Conservation (phyloP, 2,797 vertebrate genomes). For the Anas bernieri region DNA sequence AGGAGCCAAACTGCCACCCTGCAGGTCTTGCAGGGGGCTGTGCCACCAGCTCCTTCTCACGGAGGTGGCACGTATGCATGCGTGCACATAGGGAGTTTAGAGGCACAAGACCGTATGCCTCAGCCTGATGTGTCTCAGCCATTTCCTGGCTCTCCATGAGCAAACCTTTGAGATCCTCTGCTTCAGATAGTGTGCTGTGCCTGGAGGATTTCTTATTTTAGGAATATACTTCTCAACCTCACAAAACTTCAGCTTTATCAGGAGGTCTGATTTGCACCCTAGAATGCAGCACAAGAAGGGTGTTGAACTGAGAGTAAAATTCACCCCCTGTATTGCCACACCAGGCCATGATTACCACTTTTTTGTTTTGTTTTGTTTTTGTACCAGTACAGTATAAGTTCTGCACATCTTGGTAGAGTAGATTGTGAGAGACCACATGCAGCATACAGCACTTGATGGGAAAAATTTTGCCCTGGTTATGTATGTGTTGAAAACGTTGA, state of each 20-base stretch:
- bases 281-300: not conserved
- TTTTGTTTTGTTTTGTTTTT: not conserved
- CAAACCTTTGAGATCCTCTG: not conserved
- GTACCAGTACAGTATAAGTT: not conserved
- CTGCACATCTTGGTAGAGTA: not conserved
- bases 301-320: conserved; percentile 3
- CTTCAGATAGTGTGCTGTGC: not conserved
- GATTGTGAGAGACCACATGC: not conserved
- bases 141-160: not conserved
- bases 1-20: not conserved
- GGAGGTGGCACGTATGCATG: not conserved
- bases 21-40: not conserved
- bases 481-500: not conserved
- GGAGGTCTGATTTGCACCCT: not conserved
- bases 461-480: not conserved
- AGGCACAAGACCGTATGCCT: not conserved
- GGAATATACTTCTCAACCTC: not conserved
- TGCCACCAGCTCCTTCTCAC: not conserved
- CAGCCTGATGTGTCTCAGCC: not conserved
- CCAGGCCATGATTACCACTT: not conserved
- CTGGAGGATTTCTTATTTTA: not conserved
- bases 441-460: not conserved
- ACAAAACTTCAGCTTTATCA: not conserved
- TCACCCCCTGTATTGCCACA: not conserved
- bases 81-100: not conserved